A percentile compares a stretch with the other conserved stretches of the same genome.
Conservation (phyloP, 1,140 invertebrate species). For the Papilio polytes region DNA sequence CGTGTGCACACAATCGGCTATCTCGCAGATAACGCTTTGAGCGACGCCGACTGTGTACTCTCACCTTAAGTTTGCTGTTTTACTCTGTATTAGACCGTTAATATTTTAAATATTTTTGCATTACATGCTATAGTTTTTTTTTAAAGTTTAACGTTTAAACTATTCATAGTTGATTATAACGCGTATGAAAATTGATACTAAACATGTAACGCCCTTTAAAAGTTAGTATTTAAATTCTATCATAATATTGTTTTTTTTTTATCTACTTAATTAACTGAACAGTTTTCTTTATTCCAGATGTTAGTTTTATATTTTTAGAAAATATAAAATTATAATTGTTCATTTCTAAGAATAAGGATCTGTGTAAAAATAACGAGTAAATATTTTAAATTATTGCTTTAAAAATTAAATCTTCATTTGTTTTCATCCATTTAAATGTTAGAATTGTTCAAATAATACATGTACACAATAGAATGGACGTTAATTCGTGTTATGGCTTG, state of each 20-base stretch:
- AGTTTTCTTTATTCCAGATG: too few relatives aligned
- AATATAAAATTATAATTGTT: background rate
- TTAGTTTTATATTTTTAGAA: background rate
- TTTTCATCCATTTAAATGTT: too few relatives aligned
- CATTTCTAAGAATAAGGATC: background rate
- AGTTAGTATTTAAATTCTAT: too few relatives aligned
- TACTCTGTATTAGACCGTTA: background rate
- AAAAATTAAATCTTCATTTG: background rate
- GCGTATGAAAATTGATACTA: too few relatives aligned
- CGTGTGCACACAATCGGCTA: conserved; percentile 29
- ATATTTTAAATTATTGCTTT: background rate
- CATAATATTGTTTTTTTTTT: too few relatives aligned
- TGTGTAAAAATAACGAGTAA: too few relatives aligned
- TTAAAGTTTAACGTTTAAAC: too few relatives aligned
- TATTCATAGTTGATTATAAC: too few relatives aligned
- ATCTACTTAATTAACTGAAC: too few relatives aligned
- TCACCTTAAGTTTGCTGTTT: background rate
- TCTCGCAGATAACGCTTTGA: conserved; percentile 31
- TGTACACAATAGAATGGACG: background rate
- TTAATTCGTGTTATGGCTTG: background rate
- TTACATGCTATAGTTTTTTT: too few relatives aligned
- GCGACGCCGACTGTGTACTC: background rate
- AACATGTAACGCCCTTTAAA: too few relatives aligned
- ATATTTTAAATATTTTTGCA: background rate
- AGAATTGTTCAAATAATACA: background rate